Base-by-base conservation (phyloP, 2,797 vertebrate species). In the Numenius phaeopus region DNA sequence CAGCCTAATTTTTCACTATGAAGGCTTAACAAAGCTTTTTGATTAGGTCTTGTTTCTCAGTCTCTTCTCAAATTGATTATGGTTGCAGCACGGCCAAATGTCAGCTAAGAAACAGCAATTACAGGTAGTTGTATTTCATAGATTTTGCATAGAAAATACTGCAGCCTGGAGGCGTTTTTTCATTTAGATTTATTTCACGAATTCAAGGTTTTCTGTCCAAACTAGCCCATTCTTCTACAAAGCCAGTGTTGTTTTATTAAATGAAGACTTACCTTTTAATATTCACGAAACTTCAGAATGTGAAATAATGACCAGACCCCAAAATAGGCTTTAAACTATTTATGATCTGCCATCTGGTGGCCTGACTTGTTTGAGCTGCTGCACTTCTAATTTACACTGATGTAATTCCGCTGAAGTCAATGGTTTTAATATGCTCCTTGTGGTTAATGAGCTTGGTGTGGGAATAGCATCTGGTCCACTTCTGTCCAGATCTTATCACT, bases 341-440 rank as follows among this genome's bases (percentile, higher is more conserved):
- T 85, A 72, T 65, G 77, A 81, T 93, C 85, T 96, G 92, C 92
- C 94, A 83, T 83, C 96, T 96, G 87, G 52, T 95, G 89, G 91
- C 61, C 65, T 86, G 54, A 24, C 40, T 90, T 72, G 34, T 40
- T 71, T 73, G 83, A 71, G 80, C 84, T 90, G 66, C 65, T 79
- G 50, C 66, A 66, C 57, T 50, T 81, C 40, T 55, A 39, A 58
- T 49, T 82, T 37, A 37, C 49, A 32, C 12, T 40, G 70, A n/a
- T 83, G 64, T 78, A 46, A 77, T 79, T 90, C 34, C 2, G 3
- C n/a, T 44, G 57, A 81, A 92, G 65, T 42, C 80, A 70, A 11
- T 62, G 58, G n/a, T 17, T 46, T 86, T 61, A 86, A 44, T 70
- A 22, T 27, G 34, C 42, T 69, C 17, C 34, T 69, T 57, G 46